Percentiles rank a stretch among this genome's conserved stretches.
Evolutionary conservation across 2,797 vertebrate genomes (phyloP).

Genomic region (Cyprinodon diabolis): DNA sequence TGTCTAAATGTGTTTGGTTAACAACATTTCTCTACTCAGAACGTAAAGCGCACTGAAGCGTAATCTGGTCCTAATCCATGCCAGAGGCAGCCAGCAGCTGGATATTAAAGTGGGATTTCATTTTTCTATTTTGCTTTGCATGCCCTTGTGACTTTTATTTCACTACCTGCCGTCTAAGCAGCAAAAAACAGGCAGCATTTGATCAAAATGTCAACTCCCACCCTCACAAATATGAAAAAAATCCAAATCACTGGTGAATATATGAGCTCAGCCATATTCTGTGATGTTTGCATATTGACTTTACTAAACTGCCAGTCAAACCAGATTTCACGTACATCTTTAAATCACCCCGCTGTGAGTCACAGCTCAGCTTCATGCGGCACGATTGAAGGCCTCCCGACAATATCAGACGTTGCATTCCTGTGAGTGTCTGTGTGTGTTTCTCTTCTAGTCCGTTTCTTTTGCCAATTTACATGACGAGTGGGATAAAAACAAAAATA

Average conservation of each 20-base stretch:
- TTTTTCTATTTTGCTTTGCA: constrained; percentile 29
- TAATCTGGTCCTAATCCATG: constrained; percentile 67
- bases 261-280: constrained; percentile 23
- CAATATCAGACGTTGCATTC: constrained; percentile 24
- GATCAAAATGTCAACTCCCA: constrained; percentile 29
- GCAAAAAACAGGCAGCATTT: constrained; percentile 24
- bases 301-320: constrained; percentile 33
- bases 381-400: constrained; percentile 20
- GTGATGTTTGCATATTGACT: constrained; percentile 9
- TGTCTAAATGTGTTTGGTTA: constrained; percentile 43
- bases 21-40: constrained; percentile 39
- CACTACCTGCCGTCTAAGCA: constrained; percentile 23
- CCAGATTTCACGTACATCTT: constrained; percentile 12
- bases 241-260: constrained; percentile 10
- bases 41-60: constrained; percentile 36
- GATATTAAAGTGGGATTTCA: constrained; percentile 58
- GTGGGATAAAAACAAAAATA: constrained; percentile 48
- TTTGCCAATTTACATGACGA: constrained; percentile 57
- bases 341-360: constrained; percentile 21
- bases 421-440: not conserved
- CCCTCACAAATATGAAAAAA: not conserved
- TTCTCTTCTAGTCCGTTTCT: constrained; percentile 25
- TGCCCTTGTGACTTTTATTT: constrained; percentile 23
- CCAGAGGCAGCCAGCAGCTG: constrained; percentile 62
- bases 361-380: constrained; percentile 18